Conservation (phyloP, 2,888 invertebrate species). For the Pelosia muscerda region DNA sequence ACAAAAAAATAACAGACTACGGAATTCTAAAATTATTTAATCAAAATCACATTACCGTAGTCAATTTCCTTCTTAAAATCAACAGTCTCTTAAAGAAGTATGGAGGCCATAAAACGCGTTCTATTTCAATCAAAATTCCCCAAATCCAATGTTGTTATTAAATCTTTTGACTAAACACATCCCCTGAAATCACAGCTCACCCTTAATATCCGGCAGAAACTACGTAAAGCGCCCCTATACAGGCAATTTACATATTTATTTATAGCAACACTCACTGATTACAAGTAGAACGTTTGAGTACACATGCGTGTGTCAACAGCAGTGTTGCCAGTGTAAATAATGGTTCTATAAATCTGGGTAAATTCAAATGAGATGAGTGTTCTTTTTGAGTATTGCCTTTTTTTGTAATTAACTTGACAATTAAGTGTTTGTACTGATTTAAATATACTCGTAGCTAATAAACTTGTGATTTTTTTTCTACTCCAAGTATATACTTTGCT, state of each 20-base stretch:
- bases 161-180: constrained; percentile 2
- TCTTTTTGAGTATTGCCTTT: constrained; percentile 6
- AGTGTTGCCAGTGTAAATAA: constrained; percentile 26
- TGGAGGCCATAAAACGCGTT: too few relatives aligned
- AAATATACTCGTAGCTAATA: not conserved
- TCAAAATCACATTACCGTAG: constrained; percentile 8
- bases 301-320: constrained; percentile 19
- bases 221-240: constrained; percentile 14
- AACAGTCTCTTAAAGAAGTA: not conserved
- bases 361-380: constrained; percentile 16
- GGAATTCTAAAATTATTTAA: too few relatives aligned
- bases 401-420: not conserved
- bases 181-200: constrained; percentile 4
- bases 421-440: not conserved
- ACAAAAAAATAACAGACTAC: too few relatives aligned
- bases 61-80: constrained; percentile 4
- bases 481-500: too few relatives aligned
- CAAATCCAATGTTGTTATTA: not conserved
- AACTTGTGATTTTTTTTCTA: not conserved
- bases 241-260: constrained; percentile 54
- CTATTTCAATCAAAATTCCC: constrained; percentile 1
- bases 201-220: constrained; percentile 18
- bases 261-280: constrained; percentile 43
- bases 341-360: constrained; percentile 8
- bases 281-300: constrained; percentile 26